A percentile compares a stretch with the other conserved stretches of the same genome.
phyloP scores from a whole-genome alignment of 2,797 vertebrate species.

The Natrix natrix region DNA sequence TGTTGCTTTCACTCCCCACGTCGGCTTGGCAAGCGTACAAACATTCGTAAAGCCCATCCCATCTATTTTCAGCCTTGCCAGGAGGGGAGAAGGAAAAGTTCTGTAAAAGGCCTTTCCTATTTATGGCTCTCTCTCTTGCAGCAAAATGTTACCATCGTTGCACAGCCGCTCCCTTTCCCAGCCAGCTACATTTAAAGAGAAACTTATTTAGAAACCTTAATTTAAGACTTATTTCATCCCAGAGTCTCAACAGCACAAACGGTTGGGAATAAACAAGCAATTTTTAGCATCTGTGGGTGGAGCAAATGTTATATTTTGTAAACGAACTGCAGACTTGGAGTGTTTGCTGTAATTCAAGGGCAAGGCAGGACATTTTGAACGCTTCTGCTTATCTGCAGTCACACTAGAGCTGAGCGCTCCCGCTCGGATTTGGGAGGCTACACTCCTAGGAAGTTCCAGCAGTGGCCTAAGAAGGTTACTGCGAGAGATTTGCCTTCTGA shows the following conservation, averaged over 20 bases:
- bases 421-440: background rate
- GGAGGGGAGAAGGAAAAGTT: conserved; percentile 15
- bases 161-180: background rate
- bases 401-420: background rate
- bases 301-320: conserved; percentile 16
- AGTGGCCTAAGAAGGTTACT: background rate
- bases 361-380: background rate
- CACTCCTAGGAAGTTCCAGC: background rate
- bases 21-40: conserved; percentile 7
- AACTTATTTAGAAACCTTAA: background rate
- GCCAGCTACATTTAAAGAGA: background rate
- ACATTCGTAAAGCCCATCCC: conserved; percentile 23
- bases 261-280: conserved; percentile 8
- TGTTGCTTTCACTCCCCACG: background rate
- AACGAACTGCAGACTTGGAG: background rate
- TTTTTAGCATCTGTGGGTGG: conserved; percentile 2
- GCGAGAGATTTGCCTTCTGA: background rate
- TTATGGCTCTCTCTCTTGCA: conserved; percentile 20
- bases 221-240: background rate
- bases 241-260: background rate
- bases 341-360: background rate
- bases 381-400: background rate
- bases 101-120: conserved; percentile 21
- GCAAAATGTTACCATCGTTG: background rate
- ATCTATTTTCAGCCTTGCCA: conserved; percentile 18